phyloP scores from a whole-genome alignment of 2,113 vertebrate genomes.

The Saccopteryx bilineata region DNA sequence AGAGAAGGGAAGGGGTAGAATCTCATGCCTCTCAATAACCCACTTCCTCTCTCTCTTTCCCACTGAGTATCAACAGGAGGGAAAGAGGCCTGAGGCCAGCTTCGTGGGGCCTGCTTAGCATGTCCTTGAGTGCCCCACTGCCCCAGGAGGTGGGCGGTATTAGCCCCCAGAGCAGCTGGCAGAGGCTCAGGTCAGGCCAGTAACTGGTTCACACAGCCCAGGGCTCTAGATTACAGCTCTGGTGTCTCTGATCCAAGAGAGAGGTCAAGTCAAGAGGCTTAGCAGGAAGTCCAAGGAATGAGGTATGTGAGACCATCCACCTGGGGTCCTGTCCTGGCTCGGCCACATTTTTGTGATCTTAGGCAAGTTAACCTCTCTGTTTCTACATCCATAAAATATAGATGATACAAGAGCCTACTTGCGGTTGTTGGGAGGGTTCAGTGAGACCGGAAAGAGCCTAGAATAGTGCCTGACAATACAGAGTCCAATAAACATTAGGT shows the following conservation, averaged over 20 bases:
- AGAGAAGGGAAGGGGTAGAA: neutral
- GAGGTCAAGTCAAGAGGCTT: neutral
- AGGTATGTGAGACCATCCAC: fast-evolving
- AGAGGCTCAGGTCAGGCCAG: neutral
- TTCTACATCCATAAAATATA: neutral
- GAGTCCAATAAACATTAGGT: neutral
- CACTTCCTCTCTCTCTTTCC: neutral
- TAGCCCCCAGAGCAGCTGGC: neutral
- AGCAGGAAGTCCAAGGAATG: neutral
- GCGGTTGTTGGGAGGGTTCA: neutral
- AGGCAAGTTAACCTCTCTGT: neutral
- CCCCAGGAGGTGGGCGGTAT: neutral
- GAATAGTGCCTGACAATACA: neutral
- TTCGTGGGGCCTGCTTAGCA: fast-evolving
- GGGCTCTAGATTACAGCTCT: neutral
- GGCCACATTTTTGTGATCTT: neutral
- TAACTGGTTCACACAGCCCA: fast-evolving
- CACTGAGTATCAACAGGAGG: no score
- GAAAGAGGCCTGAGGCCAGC: neutral
- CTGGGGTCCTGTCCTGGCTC: neutral
- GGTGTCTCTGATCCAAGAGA: neutral
- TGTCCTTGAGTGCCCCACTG: fast-evolving
- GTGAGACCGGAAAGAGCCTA: neutral
- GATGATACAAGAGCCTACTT: neutral
- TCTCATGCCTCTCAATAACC: fast-evolving